Evolutionary conservation across 2,888 invertebrate species (phyloP).

Genomic region (Cheilosia urbana): DNA sequence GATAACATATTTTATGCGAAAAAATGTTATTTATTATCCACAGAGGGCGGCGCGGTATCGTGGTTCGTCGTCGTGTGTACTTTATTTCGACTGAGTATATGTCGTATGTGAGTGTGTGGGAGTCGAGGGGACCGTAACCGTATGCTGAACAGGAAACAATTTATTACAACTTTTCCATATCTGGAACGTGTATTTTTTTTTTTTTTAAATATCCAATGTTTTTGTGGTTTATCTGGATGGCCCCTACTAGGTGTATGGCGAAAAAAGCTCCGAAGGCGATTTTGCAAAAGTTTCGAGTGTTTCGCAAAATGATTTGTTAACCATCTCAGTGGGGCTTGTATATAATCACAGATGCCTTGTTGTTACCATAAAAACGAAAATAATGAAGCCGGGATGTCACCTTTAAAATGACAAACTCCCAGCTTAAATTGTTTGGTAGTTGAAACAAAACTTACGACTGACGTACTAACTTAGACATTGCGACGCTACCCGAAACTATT

Average conservation of each 20-base stretch:
- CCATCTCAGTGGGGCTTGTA: too few relatives aligned
- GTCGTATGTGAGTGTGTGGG: background rate
- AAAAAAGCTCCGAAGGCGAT: background rate
- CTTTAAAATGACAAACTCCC: too few relatives aligned
- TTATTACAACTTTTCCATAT: slow-evolving; percentile 63
- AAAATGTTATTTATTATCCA: slow-evolving; percentile 82
- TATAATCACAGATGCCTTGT: too few relatives aligned
- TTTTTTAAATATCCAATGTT: slow-evolving; percentile 4
- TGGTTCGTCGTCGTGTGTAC: slow-evolving; percentile 38
- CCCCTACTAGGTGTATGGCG: too few relatives aligned
- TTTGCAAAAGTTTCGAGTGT: background rate
- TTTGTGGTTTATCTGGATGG: background rate
- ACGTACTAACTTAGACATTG: too few relatives aligned
- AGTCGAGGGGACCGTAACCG: slow-evolving; percentile 28
- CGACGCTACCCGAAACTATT: too few relatives aligned
- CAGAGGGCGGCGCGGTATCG: slow-evolving; percentile 78
- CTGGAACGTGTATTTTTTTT: slow-evolving; percentile 34
- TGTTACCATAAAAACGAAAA: too few relatives aligned
- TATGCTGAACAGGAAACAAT: slow-evolving; percentile 66
- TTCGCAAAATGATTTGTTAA: background rate
- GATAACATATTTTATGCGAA: slow-evolving; percentile 83
- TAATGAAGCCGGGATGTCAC: too few relatives aligned
- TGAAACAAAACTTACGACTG: too few relatives aligned
- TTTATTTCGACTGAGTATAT: slow-evolving; percentile 40
- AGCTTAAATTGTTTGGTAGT: too few relatives aligned